These are phyloP conservation scores for Lasioglossum oenotherae DNA, from an alignment of 2,888 invertebrate genomes.

Conservation along the genomic window DNA sequence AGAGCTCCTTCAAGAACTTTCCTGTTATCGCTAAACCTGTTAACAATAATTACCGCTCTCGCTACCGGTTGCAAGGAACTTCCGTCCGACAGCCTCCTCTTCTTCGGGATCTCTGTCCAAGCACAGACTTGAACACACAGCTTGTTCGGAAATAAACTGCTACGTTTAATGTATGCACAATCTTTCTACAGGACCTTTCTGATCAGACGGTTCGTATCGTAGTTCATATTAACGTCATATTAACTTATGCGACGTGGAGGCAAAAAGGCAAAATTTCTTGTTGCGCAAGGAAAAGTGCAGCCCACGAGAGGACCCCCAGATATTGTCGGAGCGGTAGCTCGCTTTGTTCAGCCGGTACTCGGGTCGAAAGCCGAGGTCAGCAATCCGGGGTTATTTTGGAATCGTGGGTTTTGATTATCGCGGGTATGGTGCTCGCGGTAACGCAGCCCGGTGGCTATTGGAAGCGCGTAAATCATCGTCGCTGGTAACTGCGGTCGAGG, in stretches of 20 bases:
- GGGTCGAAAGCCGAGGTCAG: conserved; percentile 32
- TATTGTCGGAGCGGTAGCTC: background rate
- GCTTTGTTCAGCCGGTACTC: background rate
- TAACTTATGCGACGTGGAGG: too few relatives aligned
- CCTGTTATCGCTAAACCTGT: background rate
- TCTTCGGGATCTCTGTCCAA: background rate
- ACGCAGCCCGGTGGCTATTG: conserved; percentile 57
- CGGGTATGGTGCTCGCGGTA: conserved; percentile 44
- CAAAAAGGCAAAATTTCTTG: too few relatives aligned
- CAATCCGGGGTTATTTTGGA: conserved; percentile 57
- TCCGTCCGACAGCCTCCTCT: background rate
- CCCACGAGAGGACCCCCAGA: background rate
- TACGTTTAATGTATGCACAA: too few relatives aligned
- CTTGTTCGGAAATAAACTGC: too few relatives aligned
- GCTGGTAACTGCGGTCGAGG: conserved; percentile 53
- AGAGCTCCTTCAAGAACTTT: background rate
- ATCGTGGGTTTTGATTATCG: conserved; percentile 58
- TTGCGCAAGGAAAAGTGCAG: too few relatives aligned
- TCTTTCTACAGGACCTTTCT: too few relatives aligned
- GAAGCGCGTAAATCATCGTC: conserved; percentile 69
- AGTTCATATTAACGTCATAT: too few relatives aligned
- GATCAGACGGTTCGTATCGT: too few relatives aligned
- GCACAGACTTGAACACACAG: background rate
- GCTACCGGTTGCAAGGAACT: background rate
- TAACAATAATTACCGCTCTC: conserved; percentile 35